Evolutionary conservation across 2,888 invertebrate genomes (phyloP), one percentile per base, ranked within the genome.

Genomic region (Oxyteleia sp.): DNA sequence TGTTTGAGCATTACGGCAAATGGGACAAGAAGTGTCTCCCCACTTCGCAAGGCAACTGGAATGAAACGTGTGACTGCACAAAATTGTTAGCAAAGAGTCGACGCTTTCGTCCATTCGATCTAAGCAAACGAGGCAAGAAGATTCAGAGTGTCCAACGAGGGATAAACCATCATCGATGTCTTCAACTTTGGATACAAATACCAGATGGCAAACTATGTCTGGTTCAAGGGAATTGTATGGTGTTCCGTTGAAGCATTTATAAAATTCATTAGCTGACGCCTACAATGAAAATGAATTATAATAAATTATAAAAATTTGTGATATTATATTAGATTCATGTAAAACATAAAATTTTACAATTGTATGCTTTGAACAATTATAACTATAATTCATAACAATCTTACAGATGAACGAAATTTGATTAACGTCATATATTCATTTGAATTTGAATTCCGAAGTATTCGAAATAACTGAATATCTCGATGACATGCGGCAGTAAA

Each of bases 71-170:
- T 99, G 99, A 94, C 99, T 99, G 93, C 99, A 99, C 80, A 99
- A 95, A 91, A 99, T 99, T 26, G 99, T 99, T 86, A 99, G 94
- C 82, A 99, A 97, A 5, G 99, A 99, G 92, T 99, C 98, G 11
- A 99, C 98, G 88, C 98, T 98, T 94, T 99, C 99, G 93, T 99
- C 99, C 99, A 98, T 98, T 82, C 99, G 96, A 94, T 99, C 99
- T 66, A 99, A 94, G 92, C 99, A 99, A 4, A 99, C 99, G 0
- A 99, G 98, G 93, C 99, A 99, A 4, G 97, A 98, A 7, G 99
- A 94, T 93, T 99, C 99, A 0, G 98, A 98, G 91, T 98, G 97
- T 0, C 96, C 97, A 4, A 96, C 94, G 0, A 97, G 94, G 0
- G 96, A 96, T 38, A 96, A 94, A 2, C 96, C 97, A 92, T 97